phyloP scores from a whole-genome alignment of 2,113 vertebrate genomes.

The Triplophysa siluroides region DNA sequence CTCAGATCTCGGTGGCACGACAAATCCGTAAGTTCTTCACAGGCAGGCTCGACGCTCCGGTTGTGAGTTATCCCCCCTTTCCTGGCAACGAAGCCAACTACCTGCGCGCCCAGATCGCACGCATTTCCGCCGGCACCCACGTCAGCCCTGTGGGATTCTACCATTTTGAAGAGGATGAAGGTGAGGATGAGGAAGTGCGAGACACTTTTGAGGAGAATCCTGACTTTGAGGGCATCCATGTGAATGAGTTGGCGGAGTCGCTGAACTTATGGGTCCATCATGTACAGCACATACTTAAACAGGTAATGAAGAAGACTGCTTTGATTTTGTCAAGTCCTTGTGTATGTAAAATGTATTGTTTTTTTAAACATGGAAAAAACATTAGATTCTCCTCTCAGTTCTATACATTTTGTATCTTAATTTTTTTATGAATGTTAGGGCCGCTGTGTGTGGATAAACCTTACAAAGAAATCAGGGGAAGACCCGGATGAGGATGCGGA shows the following conservation, averaged over 20 bases:
- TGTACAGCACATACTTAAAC: slow-evolving; percentile 82
- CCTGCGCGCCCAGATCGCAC: slow-evolving; percentile 90
- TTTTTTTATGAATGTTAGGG: slow-evolving; percentile 71
- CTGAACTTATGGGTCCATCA: slow-evolving; percentile 91
- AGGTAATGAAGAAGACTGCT: slow-evolving; percentile 73
- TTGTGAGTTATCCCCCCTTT: slow-evolving; percentile 89
- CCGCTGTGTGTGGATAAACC: slow-evolving; percentile 88
- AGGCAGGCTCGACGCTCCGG: slow-evolving; percentile 78
- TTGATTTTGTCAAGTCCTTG: too few relatives aligned
- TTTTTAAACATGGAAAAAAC: too few relatives aligned
- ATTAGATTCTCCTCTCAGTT: too few relatives aligned
- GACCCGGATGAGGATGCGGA: slow-evolving; percentile 73
- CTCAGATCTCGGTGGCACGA: slow-evolving; percentile 84
- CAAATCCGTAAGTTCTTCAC: slow-evolving; percentile 88
- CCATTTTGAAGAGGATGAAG: slow-evolving; percentile 85
- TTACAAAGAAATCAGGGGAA: slow-evolving; percentile 76
- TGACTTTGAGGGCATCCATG: slow-evolving; percentile 84
- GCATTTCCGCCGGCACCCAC: slow-evolving; percentile 91
- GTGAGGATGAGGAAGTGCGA: slow-evolving; percentile 75
- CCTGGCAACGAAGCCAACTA: slow-evolving; percentile 92
- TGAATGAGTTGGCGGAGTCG: slow-evolving; percentile 79
- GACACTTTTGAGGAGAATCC: slow-evolving; percentile 82
- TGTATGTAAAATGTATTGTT: too few relatives aligned
- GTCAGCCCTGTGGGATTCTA: slow-evolving; percentile 90
- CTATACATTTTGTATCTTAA: too few relatives aligned